Percentiles rank a stretch among this genome's conserved stretches.
Evolutionary conservation across 2,888 invertebrate species (phyloP).

Genomic region (Pristionchus fissidentatus): DNA sequence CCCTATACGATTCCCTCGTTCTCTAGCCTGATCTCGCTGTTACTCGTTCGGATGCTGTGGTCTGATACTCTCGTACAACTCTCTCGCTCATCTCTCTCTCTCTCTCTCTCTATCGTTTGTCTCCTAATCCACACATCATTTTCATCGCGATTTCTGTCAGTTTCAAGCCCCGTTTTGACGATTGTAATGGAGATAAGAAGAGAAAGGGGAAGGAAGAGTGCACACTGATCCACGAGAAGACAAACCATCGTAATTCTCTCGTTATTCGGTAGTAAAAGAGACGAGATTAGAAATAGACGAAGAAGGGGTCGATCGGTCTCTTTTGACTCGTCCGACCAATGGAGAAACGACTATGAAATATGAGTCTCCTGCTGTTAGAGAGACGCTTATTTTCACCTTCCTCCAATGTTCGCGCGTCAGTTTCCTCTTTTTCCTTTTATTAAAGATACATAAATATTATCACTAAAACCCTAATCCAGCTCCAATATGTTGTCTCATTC

Average conservation of each 20-base stretch:
- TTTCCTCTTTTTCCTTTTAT: too few species aligned
- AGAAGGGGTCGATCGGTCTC: neutral
- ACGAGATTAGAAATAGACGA: neutral
- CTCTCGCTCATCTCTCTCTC: conserved; percentile 14
- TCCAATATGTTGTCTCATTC: too few species aligned
- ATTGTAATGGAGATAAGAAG: too few species aligned
- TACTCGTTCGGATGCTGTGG: too few species aligned
- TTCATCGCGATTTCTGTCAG: conserved; percentile 23
- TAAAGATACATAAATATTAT: too few species aligned
- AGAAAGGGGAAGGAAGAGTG: too few species aligned
- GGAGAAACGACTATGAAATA: neutral
- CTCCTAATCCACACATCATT: conserved; percentile 18
- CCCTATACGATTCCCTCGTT: neutral
- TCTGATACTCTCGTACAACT: neutral
- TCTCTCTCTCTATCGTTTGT: too few species aligned
- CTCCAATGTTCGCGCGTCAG: neutral
- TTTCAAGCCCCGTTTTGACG: neutral
- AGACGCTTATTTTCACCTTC: neutral
- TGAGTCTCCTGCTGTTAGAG: neutral
- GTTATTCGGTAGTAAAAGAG: conserved; percentile 7
- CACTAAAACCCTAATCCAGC: too few species aligned
- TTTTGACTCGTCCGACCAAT: conserved; percentile 1
- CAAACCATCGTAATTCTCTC: conserved; percentile 1
- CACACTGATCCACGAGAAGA: too few species aligned
- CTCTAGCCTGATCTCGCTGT: neutral